Conservation (phyloP, 1,140 invertebrate genomes). For the Gryllus bimaculatus region DNA sequence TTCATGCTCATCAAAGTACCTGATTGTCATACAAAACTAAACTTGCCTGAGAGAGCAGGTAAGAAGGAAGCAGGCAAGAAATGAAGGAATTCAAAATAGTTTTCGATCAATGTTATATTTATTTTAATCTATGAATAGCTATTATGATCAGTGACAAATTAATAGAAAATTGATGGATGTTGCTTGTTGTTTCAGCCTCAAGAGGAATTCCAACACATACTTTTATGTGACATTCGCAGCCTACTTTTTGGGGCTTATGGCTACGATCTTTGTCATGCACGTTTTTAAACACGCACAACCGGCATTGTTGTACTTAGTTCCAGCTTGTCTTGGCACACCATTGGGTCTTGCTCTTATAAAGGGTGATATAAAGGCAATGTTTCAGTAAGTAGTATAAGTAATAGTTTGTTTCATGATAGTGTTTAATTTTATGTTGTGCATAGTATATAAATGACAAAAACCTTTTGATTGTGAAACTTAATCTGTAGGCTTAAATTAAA, state of each 20-base stretch:
- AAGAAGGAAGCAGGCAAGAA: no score
- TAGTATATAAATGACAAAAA: constrained; percentile 1
- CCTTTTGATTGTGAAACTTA: constrained; percentile 18
- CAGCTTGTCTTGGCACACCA: constrained; percentile 87
- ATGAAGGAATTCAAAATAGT: no score
- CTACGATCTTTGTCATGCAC: constrained; percentile 97
- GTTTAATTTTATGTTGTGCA: neutral
- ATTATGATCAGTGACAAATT: no score
- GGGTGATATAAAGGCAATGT: constrained; percentile 84
- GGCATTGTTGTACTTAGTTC: constrained; percentile 93
- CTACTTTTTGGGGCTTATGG: constrained; percentile 85
- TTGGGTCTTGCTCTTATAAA: constrained; percentile 74
- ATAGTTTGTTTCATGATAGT: neutral
- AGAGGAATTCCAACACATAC: constrained; percentile 79
- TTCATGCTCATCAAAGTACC: no score
- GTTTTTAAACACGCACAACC: constrained; percentile 98
- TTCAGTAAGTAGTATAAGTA: constrained; percentile 60
- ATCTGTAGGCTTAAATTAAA: no score
- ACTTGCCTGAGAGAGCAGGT: no score
- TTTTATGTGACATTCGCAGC: constrained; percentile 91
- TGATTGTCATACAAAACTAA: no score
- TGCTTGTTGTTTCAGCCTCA: constrained; percentile 52
- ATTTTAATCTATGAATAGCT: neutral
- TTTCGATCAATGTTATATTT: no score
- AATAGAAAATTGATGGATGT: no score